Percentiles rank a stretch among this genome's conserved stretches.
phyloP scores from a whole-genome alignment of 2,888 invertebrate species.

The Drosophila eohydei region DNA sequence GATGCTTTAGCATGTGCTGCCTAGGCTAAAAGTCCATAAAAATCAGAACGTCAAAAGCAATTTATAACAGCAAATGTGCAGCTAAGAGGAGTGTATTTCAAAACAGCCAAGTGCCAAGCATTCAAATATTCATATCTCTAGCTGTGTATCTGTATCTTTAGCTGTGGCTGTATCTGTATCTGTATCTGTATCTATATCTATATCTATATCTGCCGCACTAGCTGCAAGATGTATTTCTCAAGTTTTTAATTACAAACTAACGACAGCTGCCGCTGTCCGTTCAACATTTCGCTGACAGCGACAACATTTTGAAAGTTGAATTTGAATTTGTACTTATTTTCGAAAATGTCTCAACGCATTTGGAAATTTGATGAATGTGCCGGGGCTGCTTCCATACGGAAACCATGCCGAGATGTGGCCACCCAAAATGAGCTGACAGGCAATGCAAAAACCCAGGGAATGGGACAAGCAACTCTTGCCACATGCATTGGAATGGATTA shows the following conservation, averaged over 20 bases:
- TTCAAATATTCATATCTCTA: constrained; percentile 42
- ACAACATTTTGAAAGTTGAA: constrained; percentile 71
- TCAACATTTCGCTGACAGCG: constrained; percentile 63
- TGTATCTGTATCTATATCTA: constrained; percentile 38
- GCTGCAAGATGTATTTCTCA: constrained; percentile 60
- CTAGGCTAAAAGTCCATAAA: constrained; percentile 57
- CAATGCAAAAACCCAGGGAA: constrained; percentile 24
- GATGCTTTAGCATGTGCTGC: constrained; percentile 42
- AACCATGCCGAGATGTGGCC: constrained; percentile 42
- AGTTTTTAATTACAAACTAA: constrained; percentile 82
- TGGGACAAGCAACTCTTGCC: constrained; percentile 12
- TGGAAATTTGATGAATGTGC: constrained; percentile 76
- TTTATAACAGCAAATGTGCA: constrained; percentile 73
- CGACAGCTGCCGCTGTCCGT: constrained; percentile 80
- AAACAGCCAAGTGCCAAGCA: constrained; percentile 52
- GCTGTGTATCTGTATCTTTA: constrained; percentile 39
- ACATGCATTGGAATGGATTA: constrained; percentile 32
- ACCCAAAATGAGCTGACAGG: constrained; percentile 51
- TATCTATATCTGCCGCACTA: constrained; percentile 30
- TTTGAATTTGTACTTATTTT: constrained; percentile 66
- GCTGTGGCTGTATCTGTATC: constrained; percentile 24
- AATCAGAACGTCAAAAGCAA: constrained; percentile 73
- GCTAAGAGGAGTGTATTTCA: constrained; percentile 61
- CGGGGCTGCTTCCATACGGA: constrained; percentile 42
- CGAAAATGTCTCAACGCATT: constrained; percentile 68